Base-by-base conservation (phyloP, 2,797 vertebrate species). In the Allobates femoralis region DNA sequence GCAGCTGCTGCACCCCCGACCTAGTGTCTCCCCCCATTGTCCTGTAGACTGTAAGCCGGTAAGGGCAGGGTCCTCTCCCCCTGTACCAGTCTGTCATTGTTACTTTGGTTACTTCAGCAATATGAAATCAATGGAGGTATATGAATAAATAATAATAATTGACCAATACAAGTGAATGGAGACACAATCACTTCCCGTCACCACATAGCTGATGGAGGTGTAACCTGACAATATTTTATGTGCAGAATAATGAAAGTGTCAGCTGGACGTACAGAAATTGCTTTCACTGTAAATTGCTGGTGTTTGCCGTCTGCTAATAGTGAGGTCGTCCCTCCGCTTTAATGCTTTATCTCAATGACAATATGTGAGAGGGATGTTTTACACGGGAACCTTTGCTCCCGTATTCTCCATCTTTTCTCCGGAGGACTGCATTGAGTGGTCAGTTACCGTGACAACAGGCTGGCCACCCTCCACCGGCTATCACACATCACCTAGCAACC, bases 391-490 rank as follows among this genome's bases (percentile, higher is more conserved):
- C 66, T 90, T 91, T 88, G 86, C 87, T 89, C 89, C 81, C 41
- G 90, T 93, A 78, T 91, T 92, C 91, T 89, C 89, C 89, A 90
- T 89, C 87, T 80, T 90, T 93, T 92, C 90, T 91, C 91, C 90
- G 91, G 90, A 88, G 87, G 91, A 84, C 88, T 5, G 37, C 53
- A 41, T 8, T 19, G 89, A 90, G 80, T 1, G 32, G 85, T 89
- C 85, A 7, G 95, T 96, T 96, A 94, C 96, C 94, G 86, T 95
- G 95, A 95, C 93, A 97, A 96, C 92, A 0, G 66, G 46, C 89
- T 14, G 51, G 90, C 90, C 83, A 90, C 92, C 90, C 89, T 87
- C 89, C 77, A 91, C 32, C 41, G 46, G 50, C 58, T 62, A 53
- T 77, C 90, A 90, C 90, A 90, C 66, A 46, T 34, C 16, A 79